Evolutionary conservation across 1,140 invertebrate genomes (phyloP).

Genomic region (Gryon sp.): DNA sequence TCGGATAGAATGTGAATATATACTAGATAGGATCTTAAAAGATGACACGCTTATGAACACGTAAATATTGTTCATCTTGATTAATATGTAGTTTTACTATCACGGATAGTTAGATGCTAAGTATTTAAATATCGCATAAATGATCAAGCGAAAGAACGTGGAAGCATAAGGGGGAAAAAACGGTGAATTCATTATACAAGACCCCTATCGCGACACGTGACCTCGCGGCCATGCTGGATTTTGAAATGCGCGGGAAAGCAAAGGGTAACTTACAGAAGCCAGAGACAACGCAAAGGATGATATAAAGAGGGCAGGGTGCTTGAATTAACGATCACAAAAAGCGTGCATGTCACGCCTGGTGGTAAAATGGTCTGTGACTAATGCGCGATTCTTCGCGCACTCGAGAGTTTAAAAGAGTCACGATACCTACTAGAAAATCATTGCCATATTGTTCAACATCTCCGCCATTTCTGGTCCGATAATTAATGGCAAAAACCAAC

Average conservation of each 20-base stretch:
- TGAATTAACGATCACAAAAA: constrained; percentile 77
- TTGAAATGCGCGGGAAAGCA: constrained; percentile 72
- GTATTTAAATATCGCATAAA: constrained; percentile 59
- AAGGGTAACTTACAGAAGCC: constrained; percentile 36
- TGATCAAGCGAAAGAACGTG: constrained; percentile 43
- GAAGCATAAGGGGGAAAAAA: constrained; percentile 28
- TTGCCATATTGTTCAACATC: constrained; percentile 73
- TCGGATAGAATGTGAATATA: too few species aligned
- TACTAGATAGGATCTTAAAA: too few species aligned
- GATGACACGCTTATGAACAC: constrained; percentile 6
- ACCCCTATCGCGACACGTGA: constrained; percentile 76
- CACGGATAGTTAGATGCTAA: constrained; percentile 29
- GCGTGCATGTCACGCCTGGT: constrained; percentile 76
- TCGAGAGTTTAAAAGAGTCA: constrained; percentile 63
- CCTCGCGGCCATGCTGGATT: constrained; percentile 69
- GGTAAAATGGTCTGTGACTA: constrained; percentile 79
- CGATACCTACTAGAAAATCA: constrained; percentile 71
- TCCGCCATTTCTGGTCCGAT: constrained; percentile 43
- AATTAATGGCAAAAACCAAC: constrained; percentile 72
- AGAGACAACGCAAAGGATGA: constrained; percentile 63
- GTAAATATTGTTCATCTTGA: constrained; percentile 19
- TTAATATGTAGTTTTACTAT: constrained; percentile 42
- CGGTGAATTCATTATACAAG: constrained; percentile 68
- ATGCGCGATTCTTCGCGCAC: constrained; percentile 70
- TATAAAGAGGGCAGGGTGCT: constrained; percentile 57